phyloP scores from a whole-genome alignment of 2,113 vertebrate species.

The Hippoglossus stenolepis region DNA sequence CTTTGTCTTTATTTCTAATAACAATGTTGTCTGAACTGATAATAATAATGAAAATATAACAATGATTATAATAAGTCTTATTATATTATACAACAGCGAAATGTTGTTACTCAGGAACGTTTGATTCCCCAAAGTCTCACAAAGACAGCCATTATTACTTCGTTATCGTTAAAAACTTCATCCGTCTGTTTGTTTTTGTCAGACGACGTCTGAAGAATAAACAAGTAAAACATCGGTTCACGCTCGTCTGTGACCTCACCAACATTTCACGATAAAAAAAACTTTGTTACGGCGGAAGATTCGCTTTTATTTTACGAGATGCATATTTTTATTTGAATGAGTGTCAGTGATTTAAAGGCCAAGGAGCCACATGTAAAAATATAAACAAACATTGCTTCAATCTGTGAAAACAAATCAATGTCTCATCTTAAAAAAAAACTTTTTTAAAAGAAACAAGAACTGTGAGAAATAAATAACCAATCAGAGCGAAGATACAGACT shows the following conservation, averaged over 20 bases:
- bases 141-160: no score
- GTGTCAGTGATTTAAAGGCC: slow-evolving; percentile 84
- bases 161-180: no score
- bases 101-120: no score
- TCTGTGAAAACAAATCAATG: slow-evolving; percentile 91
- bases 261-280: slow-evolving; percentile 22
- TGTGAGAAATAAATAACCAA: slow-evolving; percentile 98
- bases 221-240: no score
- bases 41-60: no score
- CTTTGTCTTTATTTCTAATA: no score
- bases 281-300: not conserved
- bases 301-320: slow-evolving; percentile 8
- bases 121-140: no score
- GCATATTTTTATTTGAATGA: slow-evolving; percentile 19
- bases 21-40: no score
- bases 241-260: not conserved
- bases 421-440: slow-evolving; percentile 87
- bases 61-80: no score
- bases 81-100: no score
- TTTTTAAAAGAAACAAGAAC: slow-evolving; percentile 70
- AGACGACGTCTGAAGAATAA: no score
- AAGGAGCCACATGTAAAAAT: slow-evolving; percentile 71
- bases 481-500: slow-evolving; percentile 44
- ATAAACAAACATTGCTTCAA: slow-evolving; percentile 81
- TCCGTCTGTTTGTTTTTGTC: no score